Conservation (phyloP, 2,113 vertebrate species). For the Aleadryas rufinucha region DNA sequence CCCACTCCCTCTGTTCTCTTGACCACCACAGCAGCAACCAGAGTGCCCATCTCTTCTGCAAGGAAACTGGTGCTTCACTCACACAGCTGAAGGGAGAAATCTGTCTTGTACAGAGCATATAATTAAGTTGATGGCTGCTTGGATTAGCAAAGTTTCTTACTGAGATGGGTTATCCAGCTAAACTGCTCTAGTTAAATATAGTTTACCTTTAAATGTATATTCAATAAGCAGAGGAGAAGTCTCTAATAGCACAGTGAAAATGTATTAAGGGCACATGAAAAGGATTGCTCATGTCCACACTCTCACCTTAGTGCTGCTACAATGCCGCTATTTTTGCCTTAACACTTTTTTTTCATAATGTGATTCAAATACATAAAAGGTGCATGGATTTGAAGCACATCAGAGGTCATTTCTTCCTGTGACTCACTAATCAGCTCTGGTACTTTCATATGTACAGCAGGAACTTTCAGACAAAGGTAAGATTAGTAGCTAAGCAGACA, state of each 20-base stretch:
- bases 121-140: neutral
- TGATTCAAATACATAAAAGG: constrained; percentile 56
- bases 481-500: constrained; percentile 52
- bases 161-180: neutral
- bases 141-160: neutral
- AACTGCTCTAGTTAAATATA: neutral
- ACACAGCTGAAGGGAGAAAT: neutral
- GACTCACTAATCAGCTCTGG: constrained; percentile 60
- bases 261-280: neutral
- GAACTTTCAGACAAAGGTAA: constrained; percentile 40
- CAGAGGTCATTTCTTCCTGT: constrained; percentile 63
- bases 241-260: neutral
- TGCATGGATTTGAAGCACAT: constrained; percentile 66
- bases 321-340: constrained; percentile 45
- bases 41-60: neutral
- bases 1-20: neutral
- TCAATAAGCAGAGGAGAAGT: neutral
- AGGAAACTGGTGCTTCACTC: neutral
- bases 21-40: neutral
- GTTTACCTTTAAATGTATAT: neutral
- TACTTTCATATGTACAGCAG: constrained; percentile 53
- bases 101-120: neutral
- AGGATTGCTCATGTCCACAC: neutral
- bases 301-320: neutral
- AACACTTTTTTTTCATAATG: neutral